Evolutionary conservation across 2,888 invertebrate species (phyloP).

Genomic region (Epiblema foenella): DNA sequence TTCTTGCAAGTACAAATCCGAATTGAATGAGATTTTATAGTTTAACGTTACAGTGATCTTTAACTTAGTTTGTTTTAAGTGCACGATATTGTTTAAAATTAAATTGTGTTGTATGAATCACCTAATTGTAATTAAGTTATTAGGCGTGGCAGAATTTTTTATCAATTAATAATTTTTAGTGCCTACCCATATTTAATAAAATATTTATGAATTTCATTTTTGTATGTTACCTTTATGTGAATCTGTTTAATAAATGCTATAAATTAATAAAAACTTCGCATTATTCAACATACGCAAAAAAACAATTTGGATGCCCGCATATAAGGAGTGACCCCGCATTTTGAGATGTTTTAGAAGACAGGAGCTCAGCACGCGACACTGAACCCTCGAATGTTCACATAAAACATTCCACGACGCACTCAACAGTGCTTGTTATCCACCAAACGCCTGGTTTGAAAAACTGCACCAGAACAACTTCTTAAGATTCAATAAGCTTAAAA

Average conservation of each 20-base stretch:
- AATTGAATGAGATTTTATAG: constrained; percentile 83
- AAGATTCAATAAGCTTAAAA: constrained; percentile 4
- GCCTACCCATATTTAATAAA: constrained; percentile 75
- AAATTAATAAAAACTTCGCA: constrained; percentile 79
- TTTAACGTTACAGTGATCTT: constrained; percentile 82
- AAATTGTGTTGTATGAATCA: constrained; percentile 83
- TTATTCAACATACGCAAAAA: constrained; percentile 72
- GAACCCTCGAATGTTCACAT: constrained; percentile 30
- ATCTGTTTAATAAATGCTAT: constrained; percentile 82
- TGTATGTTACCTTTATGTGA: constrained; percentile 84
- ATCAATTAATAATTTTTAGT: constrained; percentile 74
- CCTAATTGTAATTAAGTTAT: constrained; percentile 80
- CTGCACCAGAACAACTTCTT: constrained; percentile 5
- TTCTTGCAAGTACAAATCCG: constrained; percentile 84
- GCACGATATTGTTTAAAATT: constrained; percentile 82
- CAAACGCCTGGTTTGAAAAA: constrained; percentile 46
- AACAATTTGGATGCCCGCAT: constrained; percentile 45
- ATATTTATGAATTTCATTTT: constrained; percentile 77
- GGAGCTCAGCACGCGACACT: constrained; percentile 10
- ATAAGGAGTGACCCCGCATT: constrained; percentile 35
- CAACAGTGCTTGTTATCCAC: constrained; percentile 62
- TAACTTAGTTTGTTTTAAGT: constrained; percentile 82
- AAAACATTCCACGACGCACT: constrained; percentile 62
- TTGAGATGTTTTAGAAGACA: constrained; percentile 34
- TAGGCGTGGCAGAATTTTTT: constrained; percentile 79